Conservation (phyloP, 2,888 invertebrate genomes). For the Melanostoma mellinum region DNA sequence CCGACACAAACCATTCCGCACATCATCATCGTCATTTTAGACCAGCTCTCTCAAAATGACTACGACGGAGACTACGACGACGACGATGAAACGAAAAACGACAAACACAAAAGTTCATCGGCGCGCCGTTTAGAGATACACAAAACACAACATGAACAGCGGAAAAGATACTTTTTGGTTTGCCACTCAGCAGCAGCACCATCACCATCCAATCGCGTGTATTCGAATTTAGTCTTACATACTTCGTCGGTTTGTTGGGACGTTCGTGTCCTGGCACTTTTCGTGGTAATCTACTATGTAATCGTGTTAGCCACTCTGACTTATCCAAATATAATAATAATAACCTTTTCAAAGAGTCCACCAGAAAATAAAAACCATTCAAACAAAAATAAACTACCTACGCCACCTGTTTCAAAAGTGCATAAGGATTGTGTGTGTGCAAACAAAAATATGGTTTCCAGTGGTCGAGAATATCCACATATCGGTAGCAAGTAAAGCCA, state of each 20-base stretch:
- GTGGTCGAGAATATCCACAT: conserved; percentile 58
- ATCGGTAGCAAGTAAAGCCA: conserved; percentile 55
- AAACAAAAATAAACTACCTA: conserved; percentile 4
- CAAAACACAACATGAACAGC: conserved; percentile 35
- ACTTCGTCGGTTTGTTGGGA: conserved; percentile 81
- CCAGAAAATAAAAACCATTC: conserved; percentile 8
- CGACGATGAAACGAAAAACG: conserved; percentile 17
- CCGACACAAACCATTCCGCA: conserved; percentile 50
- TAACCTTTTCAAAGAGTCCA: conserved; percentile 25
- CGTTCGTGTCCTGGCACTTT: conserved; percentile 75
- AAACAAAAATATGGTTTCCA: conserved; percentile 42
- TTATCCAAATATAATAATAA: conserved; percentile 32
- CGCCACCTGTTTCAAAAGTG: conserved; percentile 24
- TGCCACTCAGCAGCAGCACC: conserved; percentile 61
- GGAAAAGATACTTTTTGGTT: conserved; percentile 65
- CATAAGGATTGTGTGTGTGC: conserved; percentile 33
- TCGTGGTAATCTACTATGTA: conserved; percentile 66
- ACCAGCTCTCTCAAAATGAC: conserved; percentile 53
- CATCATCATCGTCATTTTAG: conserved; percentile 38
- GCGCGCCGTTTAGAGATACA: conserved; percentile 52
- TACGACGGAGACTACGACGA: conserved; percentile 9
- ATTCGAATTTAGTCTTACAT: conserved; percentile 79
- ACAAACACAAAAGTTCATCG: conserved; percentile 55
- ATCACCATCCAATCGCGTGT: conserved; percentile 65
- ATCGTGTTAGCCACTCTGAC: conserved; percentile 66